A percentile compares a stretch with the other conserved stretches of the same genome.
Conservation (phyloP, 2,113 vertebrate genomes). For the Dascyllus trimaculatus region DNA sequence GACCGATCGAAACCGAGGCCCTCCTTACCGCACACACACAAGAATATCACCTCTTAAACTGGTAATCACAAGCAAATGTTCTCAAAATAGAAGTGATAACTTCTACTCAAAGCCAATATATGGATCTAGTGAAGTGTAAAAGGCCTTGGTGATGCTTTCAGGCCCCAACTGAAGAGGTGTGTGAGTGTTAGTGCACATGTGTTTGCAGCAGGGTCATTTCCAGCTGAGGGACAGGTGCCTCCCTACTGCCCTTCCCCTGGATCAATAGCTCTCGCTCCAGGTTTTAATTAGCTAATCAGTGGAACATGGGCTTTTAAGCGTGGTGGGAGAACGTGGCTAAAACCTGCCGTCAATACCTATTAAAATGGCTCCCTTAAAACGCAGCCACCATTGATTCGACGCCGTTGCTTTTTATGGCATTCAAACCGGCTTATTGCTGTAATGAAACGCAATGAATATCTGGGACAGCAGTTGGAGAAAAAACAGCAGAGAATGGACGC, state of each 20-base stretch:
- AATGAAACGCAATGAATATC: constrained; percentile 40
- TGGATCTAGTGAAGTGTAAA: constrained; percentile 60
- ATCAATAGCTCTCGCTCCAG: constrained; percentile 77
- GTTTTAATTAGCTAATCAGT: constrained; percentile 85
- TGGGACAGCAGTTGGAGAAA: neutral
- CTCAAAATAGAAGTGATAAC: constrained; percentile 65
- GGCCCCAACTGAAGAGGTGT: constrained; percentile 21
- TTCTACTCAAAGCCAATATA: constrained; percentile 63
- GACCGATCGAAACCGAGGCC: constrained; percentile 29
- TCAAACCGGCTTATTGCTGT: constrained; percentile 36
- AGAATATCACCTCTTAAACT: constrained; percentile 42
- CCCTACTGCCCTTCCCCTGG: constrained; percentile 45
- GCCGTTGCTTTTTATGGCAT: constrained; percentile 54
- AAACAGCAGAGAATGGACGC: constrained; percentile 2
- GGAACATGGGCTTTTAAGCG: constrained; percentile 82
- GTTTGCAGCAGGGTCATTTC: constrained; percentile 39
- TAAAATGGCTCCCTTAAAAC: constrained; percentile 67
- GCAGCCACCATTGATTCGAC: constrained; percentile 31
- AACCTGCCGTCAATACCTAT: constrained; percentile 79
- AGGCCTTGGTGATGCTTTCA: constrained; percentile 67
- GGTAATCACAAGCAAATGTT: constrained; percentile 57
- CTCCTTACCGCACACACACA: constrained; percentile 1
- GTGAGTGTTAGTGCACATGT: constrained; percentile 29
- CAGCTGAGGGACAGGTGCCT: constrained; percentile 69
- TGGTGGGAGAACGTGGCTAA: constrained; percentile 68